phyloP scores from a whole-genome alignment of 2,797 vertebrate species.

The Avahi laniger region DNA sequence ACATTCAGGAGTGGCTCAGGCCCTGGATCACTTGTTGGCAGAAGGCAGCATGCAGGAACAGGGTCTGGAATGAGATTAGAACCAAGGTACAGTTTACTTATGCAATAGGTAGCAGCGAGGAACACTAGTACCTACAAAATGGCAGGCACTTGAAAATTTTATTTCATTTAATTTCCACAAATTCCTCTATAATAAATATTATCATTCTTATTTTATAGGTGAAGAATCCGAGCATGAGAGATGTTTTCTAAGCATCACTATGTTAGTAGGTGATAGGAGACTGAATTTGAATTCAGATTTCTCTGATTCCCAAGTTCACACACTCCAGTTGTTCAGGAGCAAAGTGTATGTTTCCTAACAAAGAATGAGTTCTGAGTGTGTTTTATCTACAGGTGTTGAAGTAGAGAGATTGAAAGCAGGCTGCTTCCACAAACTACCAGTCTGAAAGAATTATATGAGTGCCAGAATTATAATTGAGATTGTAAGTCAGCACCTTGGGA shows the following conservation, averaged over 20 bases:
- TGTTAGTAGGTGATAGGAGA: neutral
- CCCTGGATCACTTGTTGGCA: neutral
- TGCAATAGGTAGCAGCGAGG: neutral
- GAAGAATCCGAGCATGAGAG: neutral
- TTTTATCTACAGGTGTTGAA: neutral
- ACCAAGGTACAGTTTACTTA: neutral
- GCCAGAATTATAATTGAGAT: neutral
- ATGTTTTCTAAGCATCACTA: neutral
- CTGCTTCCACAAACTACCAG: neutral
- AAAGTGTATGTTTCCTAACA: neutral
- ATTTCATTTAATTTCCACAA: neutral
- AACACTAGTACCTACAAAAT: neutral
- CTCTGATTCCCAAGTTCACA: neutral
- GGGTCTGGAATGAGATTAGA: neutral
- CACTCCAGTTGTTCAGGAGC: neutral
- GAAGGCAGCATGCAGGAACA: neutral
- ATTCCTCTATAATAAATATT: neutral
- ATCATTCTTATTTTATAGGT: neutral
- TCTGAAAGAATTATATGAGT: neutral
- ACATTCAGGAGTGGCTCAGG: neutral
- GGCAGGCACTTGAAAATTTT: neutral
- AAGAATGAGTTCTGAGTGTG: neutral
- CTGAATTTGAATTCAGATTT: neutral
- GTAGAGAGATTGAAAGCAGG: neutral
- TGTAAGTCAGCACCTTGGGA: neutral